Conservation (phyloP, 2,113 vertebrate genomes). For the Pollimyrus isidori region DNA sequence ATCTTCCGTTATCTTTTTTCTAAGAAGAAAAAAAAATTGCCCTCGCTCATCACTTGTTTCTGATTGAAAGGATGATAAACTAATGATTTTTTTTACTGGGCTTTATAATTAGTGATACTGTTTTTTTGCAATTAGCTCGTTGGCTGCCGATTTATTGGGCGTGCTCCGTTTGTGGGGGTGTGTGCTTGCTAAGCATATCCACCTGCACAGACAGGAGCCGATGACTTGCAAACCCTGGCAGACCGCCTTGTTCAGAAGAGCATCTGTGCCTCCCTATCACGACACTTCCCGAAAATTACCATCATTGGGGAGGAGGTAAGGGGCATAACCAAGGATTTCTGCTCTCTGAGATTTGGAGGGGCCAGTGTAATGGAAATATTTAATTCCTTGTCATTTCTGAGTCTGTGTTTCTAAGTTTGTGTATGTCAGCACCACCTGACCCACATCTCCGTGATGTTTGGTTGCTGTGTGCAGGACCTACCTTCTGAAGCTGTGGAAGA, state of each 20-base stretch:
- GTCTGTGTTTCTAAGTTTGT: not conserved
- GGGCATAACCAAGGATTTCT: not conserved
- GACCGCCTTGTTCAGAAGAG: slow-evolving; percentile 87
- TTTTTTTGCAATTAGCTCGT: not conserved
- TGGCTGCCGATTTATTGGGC: not conserved
- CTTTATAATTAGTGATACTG: too few species aligned
- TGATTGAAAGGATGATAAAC: too few species aligned
- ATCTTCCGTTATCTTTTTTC: too few species aligned
- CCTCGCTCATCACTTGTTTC: too few species aligned
- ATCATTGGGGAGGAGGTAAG: slow-evolving; percentile 93
- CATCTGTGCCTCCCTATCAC: slow-evolving; percentile 82
- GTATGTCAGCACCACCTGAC: not conserved
- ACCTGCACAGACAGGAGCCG: slow-evolving; percentile 65
- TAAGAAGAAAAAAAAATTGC: too few species aligned
- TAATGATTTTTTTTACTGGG: too few species aligned
- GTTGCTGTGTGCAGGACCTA: slow-evolving; percentile 65
- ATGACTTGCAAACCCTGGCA: slow-evolving; percentile 90
- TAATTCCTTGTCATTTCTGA: not conserved
- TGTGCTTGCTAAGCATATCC: not conserved
- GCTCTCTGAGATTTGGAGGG: not conserved
- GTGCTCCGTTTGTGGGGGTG: not conserved
- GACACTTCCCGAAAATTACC: slow-evolving; percentile 79
- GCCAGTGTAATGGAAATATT: not conserved
- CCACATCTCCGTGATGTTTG: not conserved
- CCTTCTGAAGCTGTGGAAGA: slow-evolving; percentile 67